These are phyloP conservation scores for Galeopterus variegatus DNA, from an alignment of 2,113 vertebrate species.

Conservation along the genomic window DNA sequence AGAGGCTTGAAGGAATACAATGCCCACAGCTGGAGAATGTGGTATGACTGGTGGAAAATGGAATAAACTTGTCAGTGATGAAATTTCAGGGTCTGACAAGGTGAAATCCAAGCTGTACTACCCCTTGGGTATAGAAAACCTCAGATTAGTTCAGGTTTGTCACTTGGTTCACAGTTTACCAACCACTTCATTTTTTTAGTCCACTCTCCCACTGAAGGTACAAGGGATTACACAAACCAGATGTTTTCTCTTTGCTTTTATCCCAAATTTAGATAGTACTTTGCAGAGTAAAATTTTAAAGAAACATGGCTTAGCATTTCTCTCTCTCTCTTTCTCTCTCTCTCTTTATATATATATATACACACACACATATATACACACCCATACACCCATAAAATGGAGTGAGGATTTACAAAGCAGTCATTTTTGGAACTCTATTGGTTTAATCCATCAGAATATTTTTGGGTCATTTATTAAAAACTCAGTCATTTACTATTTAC, in stretches of 20 bases:
- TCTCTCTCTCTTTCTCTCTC: not conserved
- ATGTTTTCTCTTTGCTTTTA: not conserved
- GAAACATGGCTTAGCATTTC: not conserved
- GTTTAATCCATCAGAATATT: not conserved
- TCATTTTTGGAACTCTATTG: not conserved
- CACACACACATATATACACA: not conserved
- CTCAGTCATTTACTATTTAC: not conserved
- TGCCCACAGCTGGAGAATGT: slow-evolving; percentile 73
- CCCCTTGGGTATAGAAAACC: not conserved
- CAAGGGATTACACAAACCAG: not conserved
- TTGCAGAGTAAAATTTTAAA: slow-evolving; percentile 25
- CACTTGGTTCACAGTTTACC: not conserved
- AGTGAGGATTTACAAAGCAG: not conserved
- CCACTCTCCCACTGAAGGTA: not conserved
- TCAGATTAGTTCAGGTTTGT: slow-evolving; percentile 11
- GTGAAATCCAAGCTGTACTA: not conserved
- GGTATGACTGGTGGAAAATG: slow-evolving; percentile 69
- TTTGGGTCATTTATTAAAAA: slow-evolving; percentile 23
- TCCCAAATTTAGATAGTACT: not conserved
- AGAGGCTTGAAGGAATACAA: slow-evolving; percentile 69
- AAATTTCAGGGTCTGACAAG: slow-evolving; percentile 14
- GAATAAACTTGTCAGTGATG: slow-evolving; percentile 52
- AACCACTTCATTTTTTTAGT: not conserved
- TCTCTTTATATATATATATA: not conserved
- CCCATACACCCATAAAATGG: not conserved